A percentile compares a stretch with the other conserved stretches of the same genome.
These are phyloP conservation scores for Tetragonula clypearis DNA, from an alignment of 1,140 invertebrate species.

Conservation along the genomic window DNA sequence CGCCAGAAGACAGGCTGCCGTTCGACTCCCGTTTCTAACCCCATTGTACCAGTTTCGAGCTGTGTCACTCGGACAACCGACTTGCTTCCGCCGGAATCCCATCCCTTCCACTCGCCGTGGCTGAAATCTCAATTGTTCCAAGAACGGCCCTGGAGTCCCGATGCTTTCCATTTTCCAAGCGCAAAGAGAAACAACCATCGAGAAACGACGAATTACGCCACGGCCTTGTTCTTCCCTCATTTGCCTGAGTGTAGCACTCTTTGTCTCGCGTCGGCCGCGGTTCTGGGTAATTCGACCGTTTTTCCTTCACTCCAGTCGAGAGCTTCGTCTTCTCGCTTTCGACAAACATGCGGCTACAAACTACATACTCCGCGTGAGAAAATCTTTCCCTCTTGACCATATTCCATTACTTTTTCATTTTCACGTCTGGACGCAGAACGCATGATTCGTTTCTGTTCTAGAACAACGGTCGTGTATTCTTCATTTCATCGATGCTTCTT, in stretches of 20 bases:
- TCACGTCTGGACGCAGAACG: background rate
- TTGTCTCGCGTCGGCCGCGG: slow-evolving; percentile 2
- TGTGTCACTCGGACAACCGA: slow-evolving; percentile 38
- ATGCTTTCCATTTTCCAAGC: slow-evolving; percentile 29
- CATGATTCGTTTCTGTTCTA: too few species aligned
- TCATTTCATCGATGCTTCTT: too few species aligned
- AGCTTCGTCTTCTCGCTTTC: background rate
- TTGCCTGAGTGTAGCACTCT: slow-evolving; percentile 39
- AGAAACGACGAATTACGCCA: slow-evolving; percentile 39
- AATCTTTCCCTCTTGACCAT: slow-evolving; percentile 17
- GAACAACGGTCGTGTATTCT: background rate
- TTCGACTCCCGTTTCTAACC: slow-evolving; percentile 28
- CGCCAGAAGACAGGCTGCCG: background rate
- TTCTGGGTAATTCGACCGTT: slow-evolving; percentile 35
- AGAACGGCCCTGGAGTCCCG: background rate
- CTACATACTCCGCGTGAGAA: slow-evolving; percentile 26
- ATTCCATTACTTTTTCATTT: background rate
- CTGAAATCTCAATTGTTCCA: slow-evolving; percentile 43
- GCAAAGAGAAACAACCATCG: slow-evolving; percentile 33
- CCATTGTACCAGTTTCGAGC: slow-evolving; percentile 35
- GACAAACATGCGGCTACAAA: background rate
- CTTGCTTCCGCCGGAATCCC: background rate
- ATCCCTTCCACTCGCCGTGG: background rate
- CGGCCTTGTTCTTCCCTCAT: slow-evolving; percentile 40
- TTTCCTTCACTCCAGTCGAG: background rate